A percentile compares a stretch with the other conserved stretches of the same genome.
phyloP scores from a whole-genome alignment of 2,888 invertebrate genomes.

The Cantharis nigra region DNA sequence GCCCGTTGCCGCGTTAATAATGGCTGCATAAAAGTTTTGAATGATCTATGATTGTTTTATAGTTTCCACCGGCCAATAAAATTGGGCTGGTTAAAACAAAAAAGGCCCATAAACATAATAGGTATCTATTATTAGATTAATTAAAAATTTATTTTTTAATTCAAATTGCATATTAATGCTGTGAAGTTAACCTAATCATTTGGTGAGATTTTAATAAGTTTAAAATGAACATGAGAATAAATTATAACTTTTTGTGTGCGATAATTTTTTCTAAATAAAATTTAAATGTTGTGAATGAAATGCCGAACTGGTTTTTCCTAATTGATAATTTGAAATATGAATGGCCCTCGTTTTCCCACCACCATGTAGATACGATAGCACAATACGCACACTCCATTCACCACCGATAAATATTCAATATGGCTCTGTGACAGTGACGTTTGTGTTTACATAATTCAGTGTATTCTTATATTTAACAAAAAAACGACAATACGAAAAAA shows the following conservation, averaged over 20 bases:
- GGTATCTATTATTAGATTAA: not conserved
- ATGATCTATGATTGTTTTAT: too few species aligned
- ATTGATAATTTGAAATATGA: constrained; percentile 25
- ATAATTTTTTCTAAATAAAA: constrained; percentile 2
- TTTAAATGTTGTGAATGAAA: constrained; percentile 1
- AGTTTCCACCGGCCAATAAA: too few species aligned
- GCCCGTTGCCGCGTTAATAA: too few species aligned
- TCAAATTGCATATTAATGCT: not conserved
- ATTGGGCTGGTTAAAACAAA: too few species aligned
- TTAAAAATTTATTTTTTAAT: not conserved
- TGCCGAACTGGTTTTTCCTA: constrained; percentile 26
- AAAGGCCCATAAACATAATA: too few species aligned
- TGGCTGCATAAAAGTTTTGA: too few species aligned
- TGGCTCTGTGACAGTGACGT: constrained; percentile 54
- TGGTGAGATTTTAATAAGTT: not conserved
- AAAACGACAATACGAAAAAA: constrained; percentile 9
- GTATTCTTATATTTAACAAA: constrained; percentile 37
- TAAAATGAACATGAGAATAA: not conserved
- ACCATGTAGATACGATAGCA: constrained; percentile 3
- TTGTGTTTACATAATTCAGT: constrained; percentile 56
- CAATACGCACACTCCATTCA: constrained; percentile 33
- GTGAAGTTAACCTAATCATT: not conserved
- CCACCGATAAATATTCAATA: constrained; percentile 47
- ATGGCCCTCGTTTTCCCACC: constrained; percentile 14
- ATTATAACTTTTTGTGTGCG: not conserved